phyloP scores from a whole-genome alignment of 2,888 invertebrate species.

The Stictocephala bisonia region DNA sequence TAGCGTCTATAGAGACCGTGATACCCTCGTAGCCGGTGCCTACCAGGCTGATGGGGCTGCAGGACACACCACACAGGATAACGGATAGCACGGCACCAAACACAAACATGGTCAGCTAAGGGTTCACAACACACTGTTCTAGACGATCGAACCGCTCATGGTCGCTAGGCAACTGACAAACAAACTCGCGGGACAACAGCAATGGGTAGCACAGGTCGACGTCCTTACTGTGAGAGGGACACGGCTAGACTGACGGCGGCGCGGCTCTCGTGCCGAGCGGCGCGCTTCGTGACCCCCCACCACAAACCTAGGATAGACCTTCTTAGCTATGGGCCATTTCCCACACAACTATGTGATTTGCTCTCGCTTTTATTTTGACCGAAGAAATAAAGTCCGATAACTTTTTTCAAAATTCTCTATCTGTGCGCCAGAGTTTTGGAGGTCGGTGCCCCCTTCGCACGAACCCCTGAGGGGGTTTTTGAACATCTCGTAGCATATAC shows the following conservation, averaged over 20 bases:
- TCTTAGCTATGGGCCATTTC: slow-evolving; percentile 35
- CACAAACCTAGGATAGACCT: too few relatives aligned
- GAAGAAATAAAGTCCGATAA: slow-evolving; percentile 37
- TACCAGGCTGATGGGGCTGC: slow-evolving; percentile 58
- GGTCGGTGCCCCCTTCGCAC: too few relatives aligned
- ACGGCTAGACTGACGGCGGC: background rate
- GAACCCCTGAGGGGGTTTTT: too few relatives aligned
- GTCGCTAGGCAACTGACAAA: slow-evolving; percentile 37
- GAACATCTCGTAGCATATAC: too few relatives aligned
- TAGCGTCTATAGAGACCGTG: slow-evolving; percentile 65
- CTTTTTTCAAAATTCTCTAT: too few relatives aligned
- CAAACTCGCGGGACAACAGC: slow-evolving; percentile 13
- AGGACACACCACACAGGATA: background rate
- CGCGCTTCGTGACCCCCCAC: slow-evolving; percentile 1
- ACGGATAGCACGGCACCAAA: slow-evolving; percentile 13
- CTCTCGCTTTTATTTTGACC: slow-evolving; percentile 36
- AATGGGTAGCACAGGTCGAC: background rate
- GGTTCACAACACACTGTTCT: background rate
- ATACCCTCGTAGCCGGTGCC: slow-evolving; percentile 67
- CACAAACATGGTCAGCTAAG: slow-evolving; percentile 26
- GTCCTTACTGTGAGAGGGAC: background rate
- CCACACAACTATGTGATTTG: background rate
- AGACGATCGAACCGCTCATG: slow-evolving; percentile 37
- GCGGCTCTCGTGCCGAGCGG: background rate
- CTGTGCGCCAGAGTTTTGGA: too few relatives aligned